A percentile compares a stretch with the other conserved stretches of the same genome.
These are phyloP conservation scores for Chaitophorus viminalis DNA, from an alignment of 2,888 invertebrate species.

Conservation along the genomic window DNA sequence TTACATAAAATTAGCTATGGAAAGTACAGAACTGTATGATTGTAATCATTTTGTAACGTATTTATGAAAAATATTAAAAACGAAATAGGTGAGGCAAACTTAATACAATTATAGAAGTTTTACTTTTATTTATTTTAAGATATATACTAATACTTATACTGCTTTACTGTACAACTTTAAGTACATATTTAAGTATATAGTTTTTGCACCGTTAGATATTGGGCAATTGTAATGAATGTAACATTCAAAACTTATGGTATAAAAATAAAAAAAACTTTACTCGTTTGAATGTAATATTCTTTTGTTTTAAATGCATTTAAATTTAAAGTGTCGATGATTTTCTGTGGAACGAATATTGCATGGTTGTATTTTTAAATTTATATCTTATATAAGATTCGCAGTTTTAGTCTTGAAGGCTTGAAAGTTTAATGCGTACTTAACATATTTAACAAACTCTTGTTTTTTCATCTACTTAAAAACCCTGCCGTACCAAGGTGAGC, in stretches of 20 bases:
- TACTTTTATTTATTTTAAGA: not conserved
- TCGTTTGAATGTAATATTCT: not conserved
- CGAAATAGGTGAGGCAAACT: not conserved
- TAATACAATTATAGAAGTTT: not conserved
- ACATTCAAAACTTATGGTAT: not conserved
- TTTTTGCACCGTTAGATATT: not conserved
- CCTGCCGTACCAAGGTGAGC: not conserved
- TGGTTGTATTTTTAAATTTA: not conserved
- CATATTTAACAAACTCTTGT: not conserved
- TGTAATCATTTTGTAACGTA: not conserved
- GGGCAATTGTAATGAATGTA: not conserved
- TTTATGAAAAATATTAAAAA: conserved; percentile 1
- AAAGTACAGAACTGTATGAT: not conserved
- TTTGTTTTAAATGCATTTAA: not conserved
- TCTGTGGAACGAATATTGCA: not conserved
- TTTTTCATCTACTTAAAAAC: not conserved
- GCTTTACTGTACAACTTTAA: not conserved
- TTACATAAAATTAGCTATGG: not conserved
- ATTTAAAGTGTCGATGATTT: not conserved
- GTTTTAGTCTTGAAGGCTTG: not conserved
- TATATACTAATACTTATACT: not conserved
- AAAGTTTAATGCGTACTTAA: not conserved
- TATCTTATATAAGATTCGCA: not conserved
- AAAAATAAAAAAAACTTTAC: not conserved
- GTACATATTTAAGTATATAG: not conserved